Conservation (phyloP, 2,888 invertebrate genomes). For the Melitaea athalia region DNA sequence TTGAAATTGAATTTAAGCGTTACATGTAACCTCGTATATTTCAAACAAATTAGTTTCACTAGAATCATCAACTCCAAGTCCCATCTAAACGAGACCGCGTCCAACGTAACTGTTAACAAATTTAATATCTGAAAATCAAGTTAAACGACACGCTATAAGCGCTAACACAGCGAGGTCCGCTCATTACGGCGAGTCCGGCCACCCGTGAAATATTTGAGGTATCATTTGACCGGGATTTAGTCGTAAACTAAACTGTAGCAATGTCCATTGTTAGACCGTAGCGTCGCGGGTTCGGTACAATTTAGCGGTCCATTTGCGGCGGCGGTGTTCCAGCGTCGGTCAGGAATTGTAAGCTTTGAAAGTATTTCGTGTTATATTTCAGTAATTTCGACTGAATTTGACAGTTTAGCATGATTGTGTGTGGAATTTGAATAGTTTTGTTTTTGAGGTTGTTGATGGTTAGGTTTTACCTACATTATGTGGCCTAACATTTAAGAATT, state of each 20-base stretch:
- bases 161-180: conserved; percentile 14
- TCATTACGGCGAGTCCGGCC: conserved; percentile 31
- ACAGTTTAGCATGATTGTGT: background rate
- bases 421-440: background rate
- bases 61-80: background rate
- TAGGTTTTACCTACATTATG: background rate
- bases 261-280: conserved; percentile 54
- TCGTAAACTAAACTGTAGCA: conserved; percentile 58
- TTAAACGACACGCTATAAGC: conserved; percentile 11
- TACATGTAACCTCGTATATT: too few species aligned
- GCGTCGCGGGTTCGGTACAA: conserved; percentile 49
- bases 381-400: conserved; percentile 3
- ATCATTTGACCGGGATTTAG: conserved; percentile 49
- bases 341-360: conserved; percentile 22
- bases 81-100: background rate
- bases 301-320: conserved; percentile 61
- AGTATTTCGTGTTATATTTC: conserved; percentile 17
- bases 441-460: background rate
- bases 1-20: too few species aligned
- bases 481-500: background rate
- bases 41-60: too few species aligned
- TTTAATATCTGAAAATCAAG: conserved; percentile 10
- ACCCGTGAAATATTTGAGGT: conserved; percentile 53
- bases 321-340: conserved; percentile 35
- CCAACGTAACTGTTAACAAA: background rate